Base-by-base conservation (phyloP, 2,113 vertebrate genomes). In the Thalassoma bifasciatum region DNA sequence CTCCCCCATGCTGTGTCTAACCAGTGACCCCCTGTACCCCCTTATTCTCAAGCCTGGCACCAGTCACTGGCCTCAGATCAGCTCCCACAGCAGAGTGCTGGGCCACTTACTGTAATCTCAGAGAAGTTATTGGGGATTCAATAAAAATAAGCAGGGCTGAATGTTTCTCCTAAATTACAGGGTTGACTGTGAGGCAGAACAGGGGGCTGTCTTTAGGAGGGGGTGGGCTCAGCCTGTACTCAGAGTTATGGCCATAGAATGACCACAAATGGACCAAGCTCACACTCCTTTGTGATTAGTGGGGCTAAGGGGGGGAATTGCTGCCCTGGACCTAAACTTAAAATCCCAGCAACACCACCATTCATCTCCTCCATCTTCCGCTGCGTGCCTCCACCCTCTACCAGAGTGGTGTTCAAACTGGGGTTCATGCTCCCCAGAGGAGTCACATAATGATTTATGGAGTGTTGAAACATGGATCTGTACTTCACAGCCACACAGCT, bases 81-180 rank as follows among this genome's bases (percentile, higher is more conserved):
- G 79, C 30, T 30, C 30, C 30, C 30, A 30, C 30, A 30, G 30
- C 30, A 30, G 30, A 30, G 30, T 30, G 30, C 30, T 3, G 30
- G 30, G 30, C 30, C 30, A 30, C 30, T 30, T 30, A 30, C 44
- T 64, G 76, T 77, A 89, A 86, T 90, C 79, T 71, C 66, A 50
- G 64, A 64, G 2, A 82, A 60, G 62, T 88, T 89, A 90, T 81
- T 89, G 69, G 72, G 83, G 88, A 86, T 88, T 86, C 87, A 89
- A 89, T 90, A 87, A 90, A 88, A 90, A 84, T 70, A 88, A 87
- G 81, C 90, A 86, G 64, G 72, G 64, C 83, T 71, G 77, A 80
- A 85, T 84, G 30, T 90, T 86, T 91, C 79, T 82, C 83, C 60
- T 51, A 86, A 92, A 92, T 92, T 88, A 90, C 40, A 92, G 87